Base-by-base conservation (phyloP, 2,888 invertebrate species). In the Beris chalybata region DNA sequence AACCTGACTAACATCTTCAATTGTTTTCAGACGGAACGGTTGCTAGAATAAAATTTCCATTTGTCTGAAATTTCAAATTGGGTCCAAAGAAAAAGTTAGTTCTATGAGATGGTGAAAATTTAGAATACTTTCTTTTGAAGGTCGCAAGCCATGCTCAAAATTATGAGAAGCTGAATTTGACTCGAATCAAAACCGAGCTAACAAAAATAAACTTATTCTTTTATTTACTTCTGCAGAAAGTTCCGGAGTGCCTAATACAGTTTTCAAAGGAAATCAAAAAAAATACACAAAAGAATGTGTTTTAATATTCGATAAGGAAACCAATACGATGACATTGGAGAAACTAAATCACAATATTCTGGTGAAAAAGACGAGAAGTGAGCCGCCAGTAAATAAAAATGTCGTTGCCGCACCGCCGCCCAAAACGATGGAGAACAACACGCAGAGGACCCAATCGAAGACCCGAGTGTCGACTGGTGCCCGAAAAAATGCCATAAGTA, bases 241-340 rank as follows among this genome's bases (percentile, higher is more conserved):
- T 71, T 91, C 94, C 71, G 95, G 94, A 58, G 90, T 91, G 70
- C 89, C 92, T 67, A 92, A 94, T 77, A 96, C 96, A 66, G 92
- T 97, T 73, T 97, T 95, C 81, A 95, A 94, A 83, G 97, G 97
- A 70, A 94, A 93, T 76, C 93, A 95, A 79, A 87, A 91, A 77
- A 93, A 94, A 64, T 92, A 92, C 80, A 78, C 80, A 74, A 89
- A 91, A 70, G 97, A 97, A 84, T 97, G 97, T 82, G 93, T 98
- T 70, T 86, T 97, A 64, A 93, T 97, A 72, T 93, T 95, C 74
- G 95, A 97, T 82, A 89, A 91, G 78, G 86, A 87, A 72, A 97
- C 96, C 11, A 96, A 97, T 67, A 93, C 95, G 82, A 90, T 97
- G 75, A 95, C 93, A 55, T 83, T 98, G 74, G 97, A 97, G 81